Evolutionary conservation across 2,113 vertebrate species (phyloP).

Genomic region (Ceratotherium simum): DNA sequence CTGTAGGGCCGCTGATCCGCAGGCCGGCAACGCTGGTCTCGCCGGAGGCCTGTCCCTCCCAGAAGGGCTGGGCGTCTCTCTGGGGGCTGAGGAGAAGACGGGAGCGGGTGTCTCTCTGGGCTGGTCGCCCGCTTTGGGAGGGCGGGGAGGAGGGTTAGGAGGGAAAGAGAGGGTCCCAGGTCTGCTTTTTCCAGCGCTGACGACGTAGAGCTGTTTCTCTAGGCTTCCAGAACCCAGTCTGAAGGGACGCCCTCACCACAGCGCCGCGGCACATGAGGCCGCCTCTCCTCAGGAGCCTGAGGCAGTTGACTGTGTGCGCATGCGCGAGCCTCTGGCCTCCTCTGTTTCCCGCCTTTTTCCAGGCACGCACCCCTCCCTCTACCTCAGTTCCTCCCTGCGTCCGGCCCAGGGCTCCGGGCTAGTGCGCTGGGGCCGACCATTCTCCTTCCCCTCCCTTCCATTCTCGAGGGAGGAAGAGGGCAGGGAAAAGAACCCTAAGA

Average conservation of each 20-base stretch:
- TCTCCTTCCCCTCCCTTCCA: neutral
- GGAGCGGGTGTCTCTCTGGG: neutral
- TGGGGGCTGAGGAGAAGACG: neutral
- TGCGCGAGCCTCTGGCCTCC: neutral
- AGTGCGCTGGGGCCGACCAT: neutral
- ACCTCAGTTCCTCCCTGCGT: no score
- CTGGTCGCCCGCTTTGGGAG: neutral
- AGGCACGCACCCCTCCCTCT: constrained; percentile 67
- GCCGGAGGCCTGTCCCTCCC: neutral
- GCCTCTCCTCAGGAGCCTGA: rapidly evolving
- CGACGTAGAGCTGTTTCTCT: neutral
- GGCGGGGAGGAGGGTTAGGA: rapidly evolving
- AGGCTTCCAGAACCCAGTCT: neutral
- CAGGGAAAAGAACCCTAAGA: neutral
- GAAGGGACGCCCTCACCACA: neutral
- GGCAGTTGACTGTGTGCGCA: neutral
- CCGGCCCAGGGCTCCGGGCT: neutral
- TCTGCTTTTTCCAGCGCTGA: neutral
- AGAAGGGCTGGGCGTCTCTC: neutral
- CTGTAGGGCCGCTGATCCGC: neutral
- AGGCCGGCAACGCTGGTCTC: neutral
- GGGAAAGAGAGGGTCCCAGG: no score
- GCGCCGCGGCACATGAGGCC: rapidly evolving
- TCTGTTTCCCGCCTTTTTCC: constrained; percentile 61
- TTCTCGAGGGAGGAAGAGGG: neutral